These are phyloP conservation scores for Adelognathus sp. DNA, from an alignment of 2,888 invertebrate species.

Conservation along the genomic window DNA sequence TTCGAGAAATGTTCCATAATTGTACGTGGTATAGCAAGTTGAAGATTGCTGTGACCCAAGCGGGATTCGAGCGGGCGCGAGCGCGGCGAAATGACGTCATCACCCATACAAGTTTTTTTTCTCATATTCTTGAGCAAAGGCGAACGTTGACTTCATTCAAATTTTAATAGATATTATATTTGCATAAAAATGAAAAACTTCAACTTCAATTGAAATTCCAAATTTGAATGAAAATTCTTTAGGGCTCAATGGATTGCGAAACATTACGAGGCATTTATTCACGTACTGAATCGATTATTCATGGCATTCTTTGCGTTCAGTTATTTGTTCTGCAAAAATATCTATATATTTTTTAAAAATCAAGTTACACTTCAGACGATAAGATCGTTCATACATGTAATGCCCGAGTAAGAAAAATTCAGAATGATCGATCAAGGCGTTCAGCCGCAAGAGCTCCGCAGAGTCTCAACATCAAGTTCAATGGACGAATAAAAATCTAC, in stretches of 20 bases:
- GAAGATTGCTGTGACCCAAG: background rate
- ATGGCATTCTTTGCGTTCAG: background rate
- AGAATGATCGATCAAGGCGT: too few species aligned
- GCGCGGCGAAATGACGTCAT: slow-evolving; percentile 1
- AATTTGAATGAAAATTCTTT: background rate
- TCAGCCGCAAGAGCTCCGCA: too few species aligned
- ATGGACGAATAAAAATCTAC: too few species aligned
- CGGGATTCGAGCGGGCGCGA: background rate
- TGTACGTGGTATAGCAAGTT: background rate
- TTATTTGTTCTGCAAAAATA: background rate
- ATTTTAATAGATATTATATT: slow-evolving; percentile 7
- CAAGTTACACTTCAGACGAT: background rate
- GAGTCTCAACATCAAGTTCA: too few species aligned
- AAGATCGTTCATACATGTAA: background rate
- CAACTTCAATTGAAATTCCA: background rate
- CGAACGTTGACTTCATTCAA: background rate
- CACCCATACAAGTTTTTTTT: background rate
- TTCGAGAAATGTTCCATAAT: background rate
- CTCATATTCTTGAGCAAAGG: slow-evolving; percentile 35
- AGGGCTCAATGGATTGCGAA: too few species aligned
- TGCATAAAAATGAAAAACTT: background rate
- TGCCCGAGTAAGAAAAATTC: too few species aligned
- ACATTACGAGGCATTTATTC: background rate
- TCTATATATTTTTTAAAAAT: background rate
- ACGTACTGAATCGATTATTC: background rate